phyloP scores from a whole-genome alignment of 2,888 invertebrate species.

The Sicus ferrugineus region DNA sequence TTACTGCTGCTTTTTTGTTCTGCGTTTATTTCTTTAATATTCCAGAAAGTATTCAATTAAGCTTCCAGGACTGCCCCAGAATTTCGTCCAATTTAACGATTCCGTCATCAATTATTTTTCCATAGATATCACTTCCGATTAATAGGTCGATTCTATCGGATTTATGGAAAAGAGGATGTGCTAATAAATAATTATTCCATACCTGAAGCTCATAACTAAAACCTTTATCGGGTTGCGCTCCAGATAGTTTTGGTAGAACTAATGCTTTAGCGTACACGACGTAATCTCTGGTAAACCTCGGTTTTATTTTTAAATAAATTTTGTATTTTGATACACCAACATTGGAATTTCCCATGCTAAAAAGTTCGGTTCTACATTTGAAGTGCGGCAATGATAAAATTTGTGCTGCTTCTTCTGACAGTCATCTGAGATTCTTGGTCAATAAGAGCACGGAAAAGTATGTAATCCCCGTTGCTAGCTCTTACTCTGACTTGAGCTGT shows the following conservation, averaged over 20 bases:
- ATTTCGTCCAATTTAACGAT: not conserved
- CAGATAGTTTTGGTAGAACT: too few species aligned
- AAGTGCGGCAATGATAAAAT: conserved; percentile 21
- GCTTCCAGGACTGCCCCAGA: not conserved
- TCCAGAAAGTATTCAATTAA: conserved; percentile 1
- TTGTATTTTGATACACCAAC: conserved; percentile 25
- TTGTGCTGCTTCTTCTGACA: conserved; percentile 28
- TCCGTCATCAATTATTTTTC: conserved; percentile 6
- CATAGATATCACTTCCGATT: conserved; percentile 13
- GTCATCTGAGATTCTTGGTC: conserved; percentile 30
- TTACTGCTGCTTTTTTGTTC: conserved; percentile 4
- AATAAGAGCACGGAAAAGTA: conserved; percentile 24
- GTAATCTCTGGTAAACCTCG: conserved; percentile 24
- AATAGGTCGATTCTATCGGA: conserved; percentile 12
- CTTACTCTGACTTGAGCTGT: conserved; percentile 5
- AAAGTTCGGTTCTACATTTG: conserved; percentile 16
- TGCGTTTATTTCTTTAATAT: conserved; percentile 4
- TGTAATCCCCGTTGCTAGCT: conserved; percentile 20
- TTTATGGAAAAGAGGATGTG: conserved; percentile 9
- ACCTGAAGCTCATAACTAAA: conserved; percentile 1
- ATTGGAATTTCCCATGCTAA: conserved; percentile 19
- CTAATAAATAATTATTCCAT: conserved; percentile 9
- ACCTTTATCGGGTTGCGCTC: not conserved
- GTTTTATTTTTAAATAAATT: conserved; percentile 27
- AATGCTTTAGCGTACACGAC: not conserved